phyloP scores from a whole-genome alignment of 1,140 invertebrate species.

The Acromyrmex heyeri region DNA sequence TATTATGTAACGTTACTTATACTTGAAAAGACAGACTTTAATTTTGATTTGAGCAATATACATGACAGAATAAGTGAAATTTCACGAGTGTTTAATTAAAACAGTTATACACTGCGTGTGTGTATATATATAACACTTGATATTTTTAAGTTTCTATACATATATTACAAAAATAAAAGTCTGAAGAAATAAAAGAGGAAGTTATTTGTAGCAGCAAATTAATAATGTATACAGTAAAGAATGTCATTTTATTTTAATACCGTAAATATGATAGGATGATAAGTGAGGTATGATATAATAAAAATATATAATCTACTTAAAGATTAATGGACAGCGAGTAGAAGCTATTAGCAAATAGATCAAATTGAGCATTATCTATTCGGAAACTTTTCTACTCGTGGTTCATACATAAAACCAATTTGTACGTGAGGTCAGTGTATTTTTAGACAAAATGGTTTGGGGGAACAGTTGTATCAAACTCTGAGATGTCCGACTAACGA shows the following conservation, averaged over 20 bases:
- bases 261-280: conserved; percentile 1
- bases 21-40: conserved; percentile 2
- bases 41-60: conserved; percentile 20
- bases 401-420: conserved; percentile 17
- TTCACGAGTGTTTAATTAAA: not conserved
- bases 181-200: not conserved
- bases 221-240: not conserved
- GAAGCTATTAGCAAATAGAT: conserved; percentile 8
- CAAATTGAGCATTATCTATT: not conserved
- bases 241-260: not conserved
- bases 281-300: not conserved
- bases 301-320: not conserved
- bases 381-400: conserved; percentile 4
- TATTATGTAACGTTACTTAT: not conserved
- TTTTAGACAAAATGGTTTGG: conserved; percentile 35
- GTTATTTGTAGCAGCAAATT: not conserved
- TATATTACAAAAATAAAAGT: conserved; percentile 4
- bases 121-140: not conserved
- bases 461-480: conserved; percentile 21
- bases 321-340: conserved; percentile 26
- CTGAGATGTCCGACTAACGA: not conserved
- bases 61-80: not conserved
- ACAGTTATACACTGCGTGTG: not conserved
- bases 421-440: conserved; percentile 25
- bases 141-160: not conserved